Conservation (phyloP, 2,113 vertebrate genomes). For the Penelope pileata region DNA sequence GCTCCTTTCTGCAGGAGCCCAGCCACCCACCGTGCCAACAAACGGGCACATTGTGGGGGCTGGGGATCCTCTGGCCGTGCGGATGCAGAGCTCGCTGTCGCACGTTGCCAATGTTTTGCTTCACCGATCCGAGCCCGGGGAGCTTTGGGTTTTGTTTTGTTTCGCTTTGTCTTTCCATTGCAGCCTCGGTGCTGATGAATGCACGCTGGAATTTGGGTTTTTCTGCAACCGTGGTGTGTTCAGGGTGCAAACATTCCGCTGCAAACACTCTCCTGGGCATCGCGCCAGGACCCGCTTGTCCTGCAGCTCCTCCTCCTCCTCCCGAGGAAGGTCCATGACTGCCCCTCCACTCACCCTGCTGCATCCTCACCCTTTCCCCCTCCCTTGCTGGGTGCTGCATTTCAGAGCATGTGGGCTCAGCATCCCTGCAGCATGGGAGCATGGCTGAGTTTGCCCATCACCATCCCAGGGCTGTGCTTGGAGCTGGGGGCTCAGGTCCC, state of each 20-base stretch:
- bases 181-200: neutral
- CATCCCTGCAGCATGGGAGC: fast-evolving
- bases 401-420: neutral
- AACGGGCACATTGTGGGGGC: neutral
- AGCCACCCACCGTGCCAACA: neutral
- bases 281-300: neutral
- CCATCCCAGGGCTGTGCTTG: neutral
- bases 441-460: fast-evolving
- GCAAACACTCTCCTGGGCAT: neutral
- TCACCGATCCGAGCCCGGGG: neutral
- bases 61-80: neutral
- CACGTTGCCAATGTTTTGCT: fast-evolving
- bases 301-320: neutral
- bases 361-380: neutral
- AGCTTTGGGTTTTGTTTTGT: neutral
- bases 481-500: neutral
- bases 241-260: neutral
- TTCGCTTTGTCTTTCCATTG: no score
- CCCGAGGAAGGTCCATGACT: neutral
- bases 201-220: neutral
- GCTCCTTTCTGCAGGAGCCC: neutral
- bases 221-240: neutral
- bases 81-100: neutral
- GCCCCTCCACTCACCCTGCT: neutral
- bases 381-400: fast-evolving